Percentiles rank a stretch among this genome's conserved stretches.
Evolutionary conservation across 2,888 invertebrate species (phyloP).

Genomic region (Dendrolimus houi): DNA sequence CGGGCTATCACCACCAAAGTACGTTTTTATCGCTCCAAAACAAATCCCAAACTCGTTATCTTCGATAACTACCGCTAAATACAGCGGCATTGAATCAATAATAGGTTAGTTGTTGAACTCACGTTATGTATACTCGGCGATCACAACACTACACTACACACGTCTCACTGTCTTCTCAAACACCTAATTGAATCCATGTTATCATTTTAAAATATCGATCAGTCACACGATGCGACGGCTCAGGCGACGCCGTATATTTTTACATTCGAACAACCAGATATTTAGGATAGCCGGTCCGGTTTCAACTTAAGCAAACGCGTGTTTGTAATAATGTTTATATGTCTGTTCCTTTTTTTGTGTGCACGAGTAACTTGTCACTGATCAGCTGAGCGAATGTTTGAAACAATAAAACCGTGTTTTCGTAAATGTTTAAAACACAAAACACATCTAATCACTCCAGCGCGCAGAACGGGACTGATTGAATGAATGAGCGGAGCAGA

Average conservation of each 20-base stretch:
- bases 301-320: conserved; percentile 23
- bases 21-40: conserved; percentile 45
- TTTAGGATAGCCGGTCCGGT: conserved; percentile 43
- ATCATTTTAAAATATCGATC: conserved; percentile 75
- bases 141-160: conserved; percentile 29
- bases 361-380: conserved; percentile 38
- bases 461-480: conserved; percentile 57
- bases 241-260: conserved; percentile 68
- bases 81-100: conserved; percentile 59
- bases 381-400: conserved; percentile 69
- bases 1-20: conserved; percentile 1
- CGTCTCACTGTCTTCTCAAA: conserved; percentile 55
- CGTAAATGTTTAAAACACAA: conserved; percentile 20
- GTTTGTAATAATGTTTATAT: conserved; percentile 7
- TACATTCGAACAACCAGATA: conserved; percentile 61
- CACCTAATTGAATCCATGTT: conserved; percentile 72
- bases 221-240: conserved; percentile 66
- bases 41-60: conserved; percentile 57
- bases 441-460: conserved; percentile 23
- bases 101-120: conserved; percentile 24
- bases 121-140: conserved; percentile 1
- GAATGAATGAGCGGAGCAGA: conserved; percentile 50
- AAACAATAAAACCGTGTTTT: conserved; percentile 59
- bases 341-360: conserved; percentile 12
- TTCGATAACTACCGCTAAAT: conserved; percentile 39